phyloP scores from a whole-genome alignment of 2,888 invertebrate species.

The Lamproptera curius region DNA sequence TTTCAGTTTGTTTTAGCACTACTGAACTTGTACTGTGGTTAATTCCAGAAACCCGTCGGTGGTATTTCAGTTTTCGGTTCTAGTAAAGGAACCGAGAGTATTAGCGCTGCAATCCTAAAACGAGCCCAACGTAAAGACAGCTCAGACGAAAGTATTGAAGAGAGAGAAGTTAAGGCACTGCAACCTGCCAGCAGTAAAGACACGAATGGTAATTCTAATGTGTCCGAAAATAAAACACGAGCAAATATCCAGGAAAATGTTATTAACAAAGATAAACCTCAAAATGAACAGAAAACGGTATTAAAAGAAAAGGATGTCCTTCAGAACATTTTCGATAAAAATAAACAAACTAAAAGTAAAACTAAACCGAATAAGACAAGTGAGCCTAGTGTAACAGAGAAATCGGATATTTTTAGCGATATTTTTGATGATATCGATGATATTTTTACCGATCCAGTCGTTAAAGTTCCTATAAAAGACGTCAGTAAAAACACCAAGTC shows the following conservation, averaged over 20 bases:
- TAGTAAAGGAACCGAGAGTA: constrained; percentile 54
- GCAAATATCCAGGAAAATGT: neutral
- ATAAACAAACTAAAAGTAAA: constrained; percentile 12
- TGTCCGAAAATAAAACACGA: neutral
- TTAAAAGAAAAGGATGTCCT: constrained; percentile 19
- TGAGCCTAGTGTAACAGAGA: constrained; percentile 22
- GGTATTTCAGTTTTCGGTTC: constrained; percentile 78
- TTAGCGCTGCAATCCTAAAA: constrained; percentile 62
- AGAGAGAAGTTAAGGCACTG: too few species aligned
- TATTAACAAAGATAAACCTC: neutral
- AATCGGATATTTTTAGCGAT: constrained; percentile 58
- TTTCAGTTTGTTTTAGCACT: too few species aligned
- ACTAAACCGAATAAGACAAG: neutral
- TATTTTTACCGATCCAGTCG: constrained; percentile 53
- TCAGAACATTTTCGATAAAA: constrained; percentile 21
- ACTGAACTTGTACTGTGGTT: neutral
- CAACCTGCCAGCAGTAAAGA: neutral
- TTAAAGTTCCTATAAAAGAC: constrained; percentile 37
- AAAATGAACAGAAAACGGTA: constrained; percentile 10
- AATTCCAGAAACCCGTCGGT: constrained; percentile 78
- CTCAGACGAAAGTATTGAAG: constrained; percentile 46
- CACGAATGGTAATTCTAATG: neutral
- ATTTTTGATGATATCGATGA: constrained; percentile 70
- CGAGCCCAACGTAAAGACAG: constrained; percentile 47
- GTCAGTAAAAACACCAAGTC: constrained; percentile 39